phyloP scores from a whole-genome alignment of 2,888 invertebrate species.

The Bibio marci region DNA sequence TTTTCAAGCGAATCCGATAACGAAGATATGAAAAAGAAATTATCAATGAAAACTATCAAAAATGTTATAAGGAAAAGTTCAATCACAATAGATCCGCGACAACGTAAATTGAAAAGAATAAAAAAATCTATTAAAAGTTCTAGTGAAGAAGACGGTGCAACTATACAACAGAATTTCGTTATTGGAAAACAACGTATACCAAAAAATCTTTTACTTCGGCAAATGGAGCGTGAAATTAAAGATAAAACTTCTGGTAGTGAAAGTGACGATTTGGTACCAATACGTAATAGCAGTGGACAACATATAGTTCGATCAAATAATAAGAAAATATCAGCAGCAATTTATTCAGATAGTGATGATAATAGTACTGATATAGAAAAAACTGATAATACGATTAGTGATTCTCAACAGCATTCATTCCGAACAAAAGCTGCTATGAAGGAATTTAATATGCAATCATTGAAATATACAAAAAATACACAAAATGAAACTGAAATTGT shows the following conservation, averaged over 20 bases:
- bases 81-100: not conserved
- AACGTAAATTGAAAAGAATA: not conserved
- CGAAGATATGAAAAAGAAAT: too few species aligned
- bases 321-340: constrained; percentile 46
- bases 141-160: constrained; percentile 37
- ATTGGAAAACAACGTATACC: constrained; percentile 1
- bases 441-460: constrained; percentile 45
- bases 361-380: constrained; percentile 25
- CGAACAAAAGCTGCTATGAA: constrained; percentile 75
- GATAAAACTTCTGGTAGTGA: constrained; percentile 52
- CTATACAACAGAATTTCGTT: not conserved
- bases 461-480: constrained; percentile 10
- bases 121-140: constrained; percentile 35
- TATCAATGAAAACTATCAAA: too few species aligned
- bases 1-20: too few species aligned
- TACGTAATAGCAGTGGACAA: constrained; percentile 25
- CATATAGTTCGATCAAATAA: constrained; percentile 28
- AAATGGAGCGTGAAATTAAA: constrained; percentile 56
- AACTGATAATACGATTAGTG: constrained; percentile 46
- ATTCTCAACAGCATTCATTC: constrained; percentile 48
- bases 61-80: not conserved
- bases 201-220: constrained; percentile 44
- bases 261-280: constrained; percentile 60
- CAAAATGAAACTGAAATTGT: not conserved
- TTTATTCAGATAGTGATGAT: constrained; percentile 61